Evolutionary conservation across 2,113 vertebrate genomes (phyloP).

Genomic region (Lepisosteus osseus): DNA sequence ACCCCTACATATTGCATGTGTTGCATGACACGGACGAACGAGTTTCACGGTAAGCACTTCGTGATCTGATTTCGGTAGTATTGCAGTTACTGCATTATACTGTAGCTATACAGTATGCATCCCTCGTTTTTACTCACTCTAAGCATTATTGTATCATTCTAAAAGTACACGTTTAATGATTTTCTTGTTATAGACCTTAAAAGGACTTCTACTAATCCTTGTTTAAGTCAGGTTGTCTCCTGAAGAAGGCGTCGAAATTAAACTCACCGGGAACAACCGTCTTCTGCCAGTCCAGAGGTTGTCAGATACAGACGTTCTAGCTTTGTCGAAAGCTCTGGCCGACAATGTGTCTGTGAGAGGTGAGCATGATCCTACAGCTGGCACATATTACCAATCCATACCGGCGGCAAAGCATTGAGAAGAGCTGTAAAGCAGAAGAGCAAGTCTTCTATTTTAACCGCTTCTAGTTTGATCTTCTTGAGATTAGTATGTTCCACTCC

Average conservation of each 20-base stretch:
- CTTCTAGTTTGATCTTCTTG: too few species aligned
- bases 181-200: too few species aligned
- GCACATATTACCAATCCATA: too few species aligned
- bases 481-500: too few species aligned
- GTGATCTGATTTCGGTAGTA: not conserved
- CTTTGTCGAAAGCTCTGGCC: constrained; percentile 55
- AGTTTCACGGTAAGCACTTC: constrained; percentile 51
- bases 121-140: too few species aligned
- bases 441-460: too few species aligned
- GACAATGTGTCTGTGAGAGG: constrained; percentile 58
- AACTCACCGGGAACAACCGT: constrained; percentile 66
- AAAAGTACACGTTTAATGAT: too few species aligned
- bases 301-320: constrained; percentile 59
- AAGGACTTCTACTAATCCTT: not conserved
- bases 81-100: too few species aligned
- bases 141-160: too few species aligned
- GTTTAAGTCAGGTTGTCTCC: not conserved
- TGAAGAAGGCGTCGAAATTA: constrained; percentile 47
- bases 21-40: constrained; percentile 42
- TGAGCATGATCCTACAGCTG: constrained; percentile 28
- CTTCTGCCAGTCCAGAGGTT: constrained; percentile 54
- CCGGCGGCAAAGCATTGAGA: too few species aligned
- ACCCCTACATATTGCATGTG: constrained; percentile 52
- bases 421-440: too few species aligned
- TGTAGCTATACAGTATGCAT: too few species aligned